Evolutionary conservation across 2,113 vertebrate genomes (phyloP).

Genomic region (Indri indri): DNA sequence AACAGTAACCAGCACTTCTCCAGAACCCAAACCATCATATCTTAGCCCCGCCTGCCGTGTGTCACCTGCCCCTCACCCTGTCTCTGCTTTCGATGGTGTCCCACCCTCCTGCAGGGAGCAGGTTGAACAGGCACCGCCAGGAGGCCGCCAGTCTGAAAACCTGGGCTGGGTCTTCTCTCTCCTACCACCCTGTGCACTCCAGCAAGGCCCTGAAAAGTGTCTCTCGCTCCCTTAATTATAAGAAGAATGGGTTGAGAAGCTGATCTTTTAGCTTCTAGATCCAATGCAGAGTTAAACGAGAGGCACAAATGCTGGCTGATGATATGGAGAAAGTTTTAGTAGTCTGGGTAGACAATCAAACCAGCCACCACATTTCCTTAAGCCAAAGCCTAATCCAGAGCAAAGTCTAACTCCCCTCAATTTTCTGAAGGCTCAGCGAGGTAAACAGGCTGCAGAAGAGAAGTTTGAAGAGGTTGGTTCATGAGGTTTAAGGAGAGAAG

Average conservation of each 20-base stretch:
- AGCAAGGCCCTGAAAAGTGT: fast-evolving
- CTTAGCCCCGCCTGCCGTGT: fast-evolving
- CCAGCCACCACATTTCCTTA: not conserved
- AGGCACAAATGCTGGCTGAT: too few relatives aligned
- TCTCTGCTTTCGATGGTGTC: not conserved
- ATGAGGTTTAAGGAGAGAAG: not conserved
- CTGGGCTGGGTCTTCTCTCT: not conserved
- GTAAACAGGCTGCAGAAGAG: not conserved
- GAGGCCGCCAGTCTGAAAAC: not conserved
- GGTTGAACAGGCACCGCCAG: too few relatives aligned
- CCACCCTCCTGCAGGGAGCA: not conserved
- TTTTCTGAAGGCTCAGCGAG: not conserved
- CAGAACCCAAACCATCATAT: not conserved
- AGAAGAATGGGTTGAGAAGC: not conserved
- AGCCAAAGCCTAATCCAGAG: not conserved
- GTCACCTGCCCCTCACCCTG: not conserved
- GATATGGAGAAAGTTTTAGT: not conserved
- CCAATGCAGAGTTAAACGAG: not conserved
- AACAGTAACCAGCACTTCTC: not conserved
- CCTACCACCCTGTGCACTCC: not conserved
- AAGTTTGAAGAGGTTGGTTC: not conserved
- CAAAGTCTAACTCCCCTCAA: not conserved
- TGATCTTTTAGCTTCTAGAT: not conserved
- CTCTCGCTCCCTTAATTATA: not conserved
- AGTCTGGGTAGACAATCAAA: not conserved